Conservation (phyloP, 2,797 vertebrate genomes). For the Cossypha caffra region DNA sequence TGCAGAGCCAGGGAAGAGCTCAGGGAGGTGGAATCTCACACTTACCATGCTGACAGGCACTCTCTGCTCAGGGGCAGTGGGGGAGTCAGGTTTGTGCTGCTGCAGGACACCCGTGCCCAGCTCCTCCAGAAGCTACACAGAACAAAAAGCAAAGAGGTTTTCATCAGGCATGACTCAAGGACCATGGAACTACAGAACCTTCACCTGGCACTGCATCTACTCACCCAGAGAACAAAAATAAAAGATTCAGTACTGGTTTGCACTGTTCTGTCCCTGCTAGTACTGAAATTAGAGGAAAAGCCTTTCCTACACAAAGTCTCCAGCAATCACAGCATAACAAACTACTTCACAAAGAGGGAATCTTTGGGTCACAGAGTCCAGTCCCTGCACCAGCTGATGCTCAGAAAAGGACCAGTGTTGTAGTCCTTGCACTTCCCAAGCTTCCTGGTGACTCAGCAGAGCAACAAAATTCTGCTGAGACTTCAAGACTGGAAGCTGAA, state of each 20-base stretch:
- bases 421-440: background rate
- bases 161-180: background rate
- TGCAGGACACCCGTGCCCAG: constrained; percentile 90
- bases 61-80: constrained; percentile 67
- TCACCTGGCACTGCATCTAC: background rate
- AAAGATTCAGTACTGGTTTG: background rate
- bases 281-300: background rate
- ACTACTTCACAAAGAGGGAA: background rate
- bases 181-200: background rate
- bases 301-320: background rate
- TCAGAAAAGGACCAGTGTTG: background rate
- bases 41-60: constrained; percentile 84
- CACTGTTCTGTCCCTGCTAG: background rate
- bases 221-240: background rate
- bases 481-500: background rate
- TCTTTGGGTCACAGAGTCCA: background rate
- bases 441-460: constrained; percentile 3
- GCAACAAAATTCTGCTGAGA: background rate
- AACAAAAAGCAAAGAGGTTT: background rate
- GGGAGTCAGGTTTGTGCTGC: constrained; percentile 86
- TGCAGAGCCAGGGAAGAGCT: background rate
- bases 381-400: background rate
- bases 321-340: background rate
- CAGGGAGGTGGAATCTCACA: background rate
- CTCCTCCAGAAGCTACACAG: constrained; percentile 89